phyloP scores from a whole-genome alignment of 2,888 invertebrate genomes.

The Limnephilus lunatus region DNA sequence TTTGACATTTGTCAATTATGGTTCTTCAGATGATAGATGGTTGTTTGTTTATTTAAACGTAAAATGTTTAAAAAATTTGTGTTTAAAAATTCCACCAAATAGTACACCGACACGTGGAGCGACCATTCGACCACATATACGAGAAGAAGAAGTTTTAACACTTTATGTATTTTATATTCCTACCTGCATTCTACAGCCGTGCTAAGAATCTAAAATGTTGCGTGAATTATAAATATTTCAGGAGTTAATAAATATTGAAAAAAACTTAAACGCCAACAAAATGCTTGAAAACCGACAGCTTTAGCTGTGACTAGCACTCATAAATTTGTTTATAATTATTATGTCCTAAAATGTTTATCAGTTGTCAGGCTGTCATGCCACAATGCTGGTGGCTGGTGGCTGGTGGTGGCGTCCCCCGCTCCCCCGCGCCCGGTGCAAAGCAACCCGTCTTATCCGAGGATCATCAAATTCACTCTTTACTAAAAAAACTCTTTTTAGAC shows the following conservation, averaged over 20 bases:
- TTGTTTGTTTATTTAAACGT: no score
- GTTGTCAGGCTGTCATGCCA: conserved; percentile 56
- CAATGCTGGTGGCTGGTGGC: conserved; percentile 54
- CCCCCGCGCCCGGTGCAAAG: not conserved
- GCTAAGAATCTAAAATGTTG: not conserved
- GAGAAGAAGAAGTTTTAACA: not conserved
- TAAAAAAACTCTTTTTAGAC: conserved; percentile 54
- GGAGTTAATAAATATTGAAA: not conserved
- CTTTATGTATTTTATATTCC: not conserved
- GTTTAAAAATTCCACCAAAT: no score
- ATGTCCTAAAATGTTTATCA: conserved; percentile 63
- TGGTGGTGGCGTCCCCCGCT: conserved; percentile 52
- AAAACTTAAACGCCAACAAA: not conserved
- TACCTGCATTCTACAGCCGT: not conserved
- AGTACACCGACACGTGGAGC: no score
- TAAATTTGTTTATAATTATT: conserved; percentile 66
- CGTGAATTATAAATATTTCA: not conserved
- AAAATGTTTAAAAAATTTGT: no score
- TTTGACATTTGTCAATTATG: no score
- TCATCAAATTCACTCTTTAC: conserved; percentile 54
- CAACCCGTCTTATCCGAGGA: conserved; percentile 53
- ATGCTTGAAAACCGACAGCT: not conserved
- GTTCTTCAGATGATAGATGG: no score
- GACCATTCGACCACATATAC: no score
- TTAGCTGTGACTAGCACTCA: not conserved